Evolutionary conservation across 2,797 vertebrate species (phyloP).

Genomic region (Falco naumanni): DNA sequence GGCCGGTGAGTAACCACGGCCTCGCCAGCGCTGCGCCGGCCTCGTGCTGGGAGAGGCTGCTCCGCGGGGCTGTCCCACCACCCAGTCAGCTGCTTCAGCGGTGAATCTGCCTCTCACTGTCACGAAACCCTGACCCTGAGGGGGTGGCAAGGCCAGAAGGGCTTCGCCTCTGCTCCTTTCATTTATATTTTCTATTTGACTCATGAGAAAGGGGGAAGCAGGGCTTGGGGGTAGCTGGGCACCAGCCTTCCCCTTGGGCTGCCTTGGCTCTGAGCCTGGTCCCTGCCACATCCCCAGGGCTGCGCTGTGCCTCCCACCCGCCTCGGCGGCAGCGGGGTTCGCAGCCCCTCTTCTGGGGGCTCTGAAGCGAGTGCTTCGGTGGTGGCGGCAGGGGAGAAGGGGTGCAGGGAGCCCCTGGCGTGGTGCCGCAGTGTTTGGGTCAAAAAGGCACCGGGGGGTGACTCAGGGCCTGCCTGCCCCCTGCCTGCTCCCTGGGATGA

Average conservation of each 20-base stretch:
- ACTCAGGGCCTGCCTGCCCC: not conserved
- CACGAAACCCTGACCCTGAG: not conserved
- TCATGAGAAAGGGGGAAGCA: not conserved
- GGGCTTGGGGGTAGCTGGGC: rapidly evolving
- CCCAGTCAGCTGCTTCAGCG: not conserved
- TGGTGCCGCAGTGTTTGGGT: rapidly evolving
- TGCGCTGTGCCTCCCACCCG: not conserved
- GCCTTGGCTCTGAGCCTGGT: rapidly evolving
- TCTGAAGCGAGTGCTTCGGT: not conserved
- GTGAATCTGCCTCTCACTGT: not conserved
- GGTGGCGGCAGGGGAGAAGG: rapidly evolving
- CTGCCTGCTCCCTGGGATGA: not conserved
- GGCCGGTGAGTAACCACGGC: not conserved
- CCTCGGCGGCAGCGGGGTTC: rapidly evolving
- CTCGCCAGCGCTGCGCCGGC: rapidly evolving
- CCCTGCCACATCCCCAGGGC: rapidly evolving
- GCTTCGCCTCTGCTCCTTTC: not conserved
- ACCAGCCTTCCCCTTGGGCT: not conserved
- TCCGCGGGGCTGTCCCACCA: not conserved
- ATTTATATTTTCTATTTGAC: not conserved
- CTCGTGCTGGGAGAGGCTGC: not conserved
- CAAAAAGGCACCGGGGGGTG: rapidly evolving
- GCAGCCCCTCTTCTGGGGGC: not conserved
- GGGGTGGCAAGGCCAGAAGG: rapidly evolving
- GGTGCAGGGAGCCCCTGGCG: rapidly evolving